Conservation (phyloP, 2,888 invertebrate genomes). For the Caenorhabditis auriculariae region DNA sequence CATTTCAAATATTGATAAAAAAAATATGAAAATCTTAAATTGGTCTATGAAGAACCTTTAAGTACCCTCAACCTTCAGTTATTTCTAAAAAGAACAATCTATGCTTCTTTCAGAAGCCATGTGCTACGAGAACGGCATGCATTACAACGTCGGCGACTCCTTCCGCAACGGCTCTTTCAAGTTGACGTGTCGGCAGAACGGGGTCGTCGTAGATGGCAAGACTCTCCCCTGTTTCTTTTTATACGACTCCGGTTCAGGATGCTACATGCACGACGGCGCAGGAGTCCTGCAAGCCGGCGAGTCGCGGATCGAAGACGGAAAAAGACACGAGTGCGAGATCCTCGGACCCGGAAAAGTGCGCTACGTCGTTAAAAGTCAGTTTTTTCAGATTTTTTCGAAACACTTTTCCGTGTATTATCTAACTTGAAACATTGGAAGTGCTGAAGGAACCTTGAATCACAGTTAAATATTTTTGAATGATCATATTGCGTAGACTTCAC, state of each 20-base stretch:
- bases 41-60: too few species aligned
- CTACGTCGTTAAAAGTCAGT: slow-evolving; percentile 56
- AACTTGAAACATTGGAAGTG: too few species aligned
- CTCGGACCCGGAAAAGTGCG: slow-evolving; percentile 54
- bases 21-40: too few species aligned
- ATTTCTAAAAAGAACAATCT: not conserved
- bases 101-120: slow-evolving; percentile 44
- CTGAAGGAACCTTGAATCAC: too few species aligned
- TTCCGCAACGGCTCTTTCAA: slow-evolving; percentile 61
- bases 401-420: not conserved
- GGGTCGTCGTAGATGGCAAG: slow-evolving; percentile 54
- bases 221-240: not conserved
- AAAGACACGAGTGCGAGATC: slow-evolving; percentile 55
- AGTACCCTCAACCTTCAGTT: not conserved
- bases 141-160: slow-evolving; percentile 59
- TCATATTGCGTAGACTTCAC: too few species aligned
- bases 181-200: slow-evolving; percentile 50
- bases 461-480: too few species aligned
- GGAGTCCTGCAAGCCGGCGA: slow-evolving; percentile 49
- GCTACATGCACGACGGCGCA: slow-evolving; percentile 54
- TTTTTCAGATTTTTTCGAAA: not conserved
- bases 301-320: slow-evolving; percentile 49
- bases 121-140: slow-evolving; percentile 60
- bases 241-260: slow-evolving; percentile 38
- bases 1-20: too few species aligned